Conservation (phyloP, 2,888 invertebrate species). For the Cinara cedri region DNA sequence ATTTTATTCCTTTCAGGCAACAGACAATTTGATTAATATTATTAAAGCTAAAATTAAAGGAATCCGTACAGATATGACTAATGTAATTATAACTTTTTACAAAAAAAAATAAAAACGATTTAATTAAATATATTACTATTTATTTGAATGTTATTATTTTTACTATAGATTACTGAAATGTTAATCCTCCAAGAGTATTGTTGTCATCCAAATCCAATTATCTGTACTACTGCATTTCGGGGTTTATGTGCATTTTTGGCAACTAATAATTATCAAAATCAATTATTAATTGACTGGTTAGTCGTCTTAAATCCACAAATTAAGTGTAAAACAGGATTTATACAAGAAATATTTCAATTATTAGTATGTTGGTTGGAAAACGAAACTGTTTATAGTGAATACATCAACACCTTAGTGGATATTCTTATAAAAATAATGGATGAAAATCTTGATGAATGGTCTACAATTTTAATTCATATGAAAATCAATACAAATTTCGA, state of each 20-base stretch:
- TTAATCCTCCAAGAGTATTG: constrained; percentile 52
- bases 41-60: constrained; percentile 43
- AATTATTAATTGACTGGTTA: constrained; percentile 46
- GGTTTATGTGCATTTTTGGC: constrained; percentile 43
- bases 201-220: constrained; percentile 47
- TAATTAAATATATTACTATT: neutral
- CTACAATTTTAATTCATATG: constrained; percentile 14
- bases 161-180: constrained; percentile 49
- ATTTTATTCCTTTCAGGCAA: constrained; percentile 32
- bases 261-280: constrained; percentile 42
- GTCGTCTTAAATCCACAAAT: constrained; percentile 15
- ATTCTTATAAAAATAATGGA: constrained; percentile 46
- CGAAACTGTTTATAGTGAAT: neutral
- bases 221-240: constrained; percentile 27
- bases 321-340: constrained; percentile 44
- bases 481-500: constrained; percentile 19
- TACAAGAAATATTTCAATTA: constrained; percentile 46
- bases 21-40: constrained; percentile 21
- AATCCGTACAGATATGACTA: constrained; percentile 41
- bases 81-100: constrained; percentile 35
- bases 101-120: neutral
- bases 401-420: constrained; percentile 11
- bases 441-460: constrained; percentile 37
- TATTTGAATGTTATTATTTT: neutral
- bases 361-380: constrained; percentile 21